Evolutionary conservation across 2,113 vertebrate species (phyloP).

Genomic region (Saccopteryx leptura): DNA sequence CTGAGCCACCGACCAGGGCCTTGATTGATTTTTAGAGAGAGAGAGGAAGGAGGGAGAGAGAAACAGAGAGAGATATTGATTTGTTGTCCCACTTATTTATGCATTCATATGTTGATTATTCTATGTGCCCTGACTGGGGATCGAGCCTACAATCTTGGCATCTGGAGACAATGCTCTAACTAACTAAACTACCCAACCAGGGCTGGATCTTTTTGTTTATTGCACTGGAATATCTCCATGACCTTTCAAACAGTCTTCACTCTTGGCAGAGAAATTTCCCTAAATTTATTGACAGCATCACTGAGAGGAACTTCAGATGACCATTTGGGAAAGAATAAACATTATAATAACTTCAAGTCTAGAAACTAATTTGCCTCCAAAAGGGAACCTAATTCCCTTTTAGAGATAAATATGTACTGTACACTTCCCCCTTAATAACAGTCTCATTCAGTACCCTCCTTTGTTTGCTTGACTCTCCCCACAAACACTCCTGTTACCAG

Average conservation of each 20-base stretch:
- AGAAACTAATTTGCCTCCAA: not conserved
- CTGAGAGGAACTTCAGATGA: constrained; percentile 20
- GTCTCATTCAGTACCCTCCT: not conserved
- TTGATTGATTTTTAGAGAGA: too few relatives aligned
- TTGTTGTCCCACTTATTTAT: too few relatives aligned
- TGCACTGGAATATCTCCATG: not conserved
- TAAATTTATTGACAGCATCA: not conserved
- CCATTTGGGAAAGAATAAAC: not conserved
- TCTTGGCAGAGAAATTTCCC: constrained; percentile 6
- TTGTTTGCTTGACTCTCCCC: not conserved
- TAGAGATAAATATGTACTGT: not conserved
- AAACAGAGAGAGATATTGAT: too few relatives aligned
- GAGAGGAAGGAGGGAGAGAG: too few relatives aligned
- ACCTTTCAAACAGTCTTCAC: not conserved
- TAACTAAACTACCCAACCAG: too few relatives aligned
- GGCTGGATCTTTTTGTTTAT: not conserved
- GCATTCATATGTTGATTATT: too few relatives aligned
- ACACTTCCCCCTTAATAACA: too few relatives aligned
- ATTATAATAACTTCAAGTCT: not conserved
- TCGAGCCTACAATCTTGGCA: too few relatives aligned
- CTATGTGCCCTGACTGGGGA: too few relatives aligned
- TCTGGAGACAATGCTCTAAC: too few relatives aligned
- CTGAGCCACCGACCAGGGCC: too few relatives aligned
- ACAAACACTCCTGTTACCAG: not conserved
- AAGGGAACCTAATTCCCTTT: not conserved